Base-by-base conservation (phyloP, 2,113 vertebrate species). In the Polypterus senegalus region DNA sequence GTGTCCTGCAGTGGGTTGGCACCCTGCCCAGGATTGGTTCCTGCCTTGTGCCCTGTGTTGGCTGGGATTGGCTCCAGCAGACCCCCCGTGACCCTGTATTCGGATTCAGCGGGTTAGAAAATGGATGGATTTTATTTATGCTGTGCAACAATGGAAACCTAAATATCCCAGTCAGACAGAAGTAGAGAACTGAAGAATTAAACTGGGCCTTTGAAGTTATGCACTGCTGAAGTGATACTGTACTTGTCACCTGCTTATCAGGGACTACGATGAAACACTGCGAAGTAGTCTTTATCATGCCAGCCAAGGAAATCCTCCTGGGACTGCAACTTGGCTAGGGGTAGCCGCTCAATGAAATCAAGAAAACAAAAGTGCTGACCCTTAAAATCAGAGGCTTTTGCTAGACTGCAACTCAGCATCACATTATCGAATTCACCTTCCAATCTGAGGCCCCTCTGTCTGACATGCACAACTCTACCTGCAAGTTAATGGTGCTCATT, bases 381-480 rank as follows among this genome's bases (percentile, higher is more conserved):
- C 27, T 58, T 58, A 58, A 45, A 6, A 27, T 45, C 4, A 45
- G 56, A 8, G 27, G 27, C 2, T 7, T 58, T 58, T 58, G 56
- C 43, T 58, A 58, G 56, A 58, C 56, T 58, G 56, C 56, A 58
- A 58, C 56, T 58, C 56, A 58, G 56, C 56, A 58, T 43, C 44
- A 58, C 56, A 45, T 58, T 58, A 58, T 58, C 46, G 56, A 58
- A 58, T 58, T 58, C 43, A 58, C 27, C 46, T 43, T 58, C 46
- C 43, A 58, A 58, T 45, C 4, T 58, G 56, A 58, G 56, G 5
- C 56, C 56, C 43, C 43, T 58, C 56, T 45, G 11, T 58, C 56
- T 58, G 56, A 58, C 56, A 58, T 45, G 43, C 27, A 58, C 56
- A 58, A 58, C 56, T 58, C 56, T 27, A 6, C 56, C 56, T 58